Evolutionary conservation across 2,888 invertebrate genomes (phyloP).

Genomic region (Molanna angustata): DNA sequence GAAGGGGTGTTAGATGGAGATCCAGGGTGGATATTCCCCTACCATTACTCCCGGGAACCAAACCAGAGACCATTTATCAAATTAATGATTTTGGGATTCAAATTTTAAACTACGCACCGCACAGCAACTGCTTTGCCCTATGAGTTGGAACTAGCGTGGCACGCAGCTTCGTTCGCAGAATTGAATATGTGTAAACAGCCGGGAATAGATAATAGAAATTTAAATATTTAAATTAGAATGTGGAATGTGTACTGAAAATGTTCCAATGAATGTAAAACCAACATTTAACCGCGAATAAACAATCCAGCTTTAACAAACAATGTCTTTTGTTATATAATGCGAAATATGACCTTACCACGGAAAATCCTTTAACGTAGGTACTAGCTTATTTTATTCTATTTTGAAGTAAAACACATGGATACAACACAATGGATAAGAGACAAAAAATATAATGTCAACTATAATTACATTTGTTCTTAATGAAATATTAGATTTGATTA

Average conservation of each 20-base stretch:
- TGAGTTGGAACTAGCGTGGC: constrained; percentile 3
- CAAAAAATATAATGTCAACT: too few species aligned
- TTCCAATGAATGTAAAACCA: constrained; percentile 8
- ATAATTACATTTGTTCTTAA: too few species aligned
- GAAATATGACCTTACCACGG: too few species aligned
- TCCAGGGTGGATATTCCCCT: constrained; percentile 7
- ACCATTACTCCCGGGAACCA: constrained; percentile 35
- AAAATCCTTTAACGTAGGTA: too few species aligned
- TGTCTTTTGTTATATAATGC: too few species aligned
- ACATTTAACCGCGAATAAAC: background rate
- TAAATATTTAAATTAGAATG: constrained; percentile 18
- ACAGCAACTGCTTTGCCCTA: constrained; percentile 34
- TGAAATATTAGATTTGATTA: too few species aligned
- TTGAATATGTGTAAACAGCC: constrained; percentile 10
- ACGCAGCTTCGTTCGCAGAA: constrained; percentile 12
- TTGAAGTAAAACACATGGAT: too few species aligned
- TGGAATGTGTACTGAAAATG: constrained; percentile 6
- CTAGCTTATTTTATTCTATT: too few species aligned
- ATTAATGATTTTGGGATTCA: constrained; percentile 48
- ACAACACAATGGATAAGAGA: too few species aligned
- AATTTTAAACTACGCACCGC: constrained; percentile 39
- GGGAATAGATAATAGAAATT: constrained; percentile 14
- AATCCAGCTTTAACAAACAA: too few species aligned
- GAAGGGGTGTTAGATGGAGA: constrained; percentile 1
- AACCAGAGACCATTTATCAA: constrained; percentile 47